Evolutionary conservation across 2,113 vertebrate species (phyloP), one percentile per base, ranked within the genome.

Genomic region (Emberiza fucata): DNA sequence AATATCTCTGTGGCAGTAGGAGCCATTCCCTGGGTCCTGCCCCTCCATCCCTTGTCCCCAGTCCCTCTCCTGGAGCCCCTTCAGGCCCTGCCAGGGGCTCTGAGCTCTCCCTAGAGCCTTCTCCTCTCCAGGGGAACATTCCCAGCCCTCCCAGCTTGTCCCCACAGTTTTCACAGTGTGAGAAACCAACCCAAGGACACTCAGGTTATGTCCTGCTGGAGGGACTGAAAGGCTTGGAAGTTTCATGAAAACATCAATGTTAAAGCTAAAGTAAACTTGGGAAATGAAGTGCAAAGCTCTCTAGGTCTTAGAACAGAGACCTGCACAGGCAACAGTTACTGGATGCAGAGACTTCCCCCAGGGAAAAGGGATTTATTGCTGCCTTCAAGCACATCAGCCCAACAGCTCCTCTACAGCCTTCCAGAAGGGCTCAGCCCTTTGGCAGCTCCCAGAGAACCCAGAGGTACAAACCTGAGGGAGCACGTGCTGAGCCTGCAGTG

Each of bases 101-200:
- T 16, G 28, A 73, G 60, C 0, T 60, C 11, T 53, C 20, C 24
- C 61, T 14, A 8, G 53, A n/a, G 5, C 61, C 61, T 53, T 60
- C 37, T 8, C 77, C 0, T 73, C 31, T 59, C 53, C 86, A 75
- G n/a, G 8, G 0, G 61, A 60, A 1, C 16, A 13, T 0, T 0
- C 29, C n/a, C 51, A 88, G 51, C 53, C n/a, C 39, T 60, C 45
- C 51, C 59, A 66, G 27, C 12, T 14, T 45, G 13, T 3, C 23
- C 44, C 13, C 68, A 56, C 1, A n/a, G 11, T 54, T 47, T 31
- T 40, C 14, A 48, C 3, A 37, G 53, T 7, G 31, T 6, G 39
- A 59, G 39, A 29, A 76, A 45, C 14, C 29, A 57, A 10, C 3
- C 28, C 44, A 12, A 53, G 18, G 8, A 39, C 22, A 18, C 12